Base-by-base conservation (phyloP, 2,113 vertebrate genomes). In the Platichthys stellatus region DNA sequence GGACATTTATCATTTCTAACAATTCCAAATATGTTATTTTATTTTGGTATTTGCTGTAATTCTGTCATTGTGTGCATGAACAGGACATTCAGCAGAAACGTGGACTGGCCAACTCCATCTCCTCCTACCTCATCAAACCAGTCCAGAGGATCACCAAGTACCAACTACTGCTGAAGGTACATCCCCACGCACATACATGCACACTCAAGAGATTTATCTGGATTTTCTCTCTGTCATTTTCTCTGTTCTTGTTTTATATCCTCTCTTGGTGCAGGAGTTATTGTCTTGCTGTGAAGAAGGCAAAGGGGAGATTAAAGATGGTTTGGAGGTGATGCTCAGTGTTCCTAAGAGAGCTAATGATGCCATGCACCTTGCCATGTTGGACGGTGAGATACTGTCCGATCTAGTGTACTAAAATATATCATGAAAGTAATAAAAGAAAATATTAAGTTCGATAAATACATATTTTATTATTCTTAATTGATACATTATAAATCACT, bases 91-190 rank as follows among this genome's bases (percentile, higher is more conserved):
- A 99, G 89, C 97, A 99, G 90, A 95, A 95, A 74, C 97, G 98
- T 0, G 96, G 96, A 38, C 94, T 99, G 90, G 96, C 96, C 63
- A 99, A 99, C 91, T 98, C 98, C 76, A 99, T 99, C 91, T 98
- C 97, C 80, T 99, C 98, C 82, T 99, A 99, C 89, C 96, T 99
- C 89, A 99, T 99, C 88, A 99, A 99, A 88, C 98, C 98, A 13
- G 98, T 99, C 49, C 98, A 99, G 93, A 96, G 98, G 90, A 99
- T 99, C 94, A 99, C 98, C 61, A 99, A 99, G 85, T 99, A 99
- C 83, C 98, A 99, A 3, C 96, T 99, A 23, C 93, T 99, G 35
- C 96, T 99, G 58, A 99, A 99, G 97, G 98, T 98, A 9, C 14
- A 11, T n/a, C 10, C 5, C 21, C 2, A 69, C 31, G 53, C 40